Conservation (phyloP, 2,113 vertebrate species). For the Gambusia holbrooki region DNA sequence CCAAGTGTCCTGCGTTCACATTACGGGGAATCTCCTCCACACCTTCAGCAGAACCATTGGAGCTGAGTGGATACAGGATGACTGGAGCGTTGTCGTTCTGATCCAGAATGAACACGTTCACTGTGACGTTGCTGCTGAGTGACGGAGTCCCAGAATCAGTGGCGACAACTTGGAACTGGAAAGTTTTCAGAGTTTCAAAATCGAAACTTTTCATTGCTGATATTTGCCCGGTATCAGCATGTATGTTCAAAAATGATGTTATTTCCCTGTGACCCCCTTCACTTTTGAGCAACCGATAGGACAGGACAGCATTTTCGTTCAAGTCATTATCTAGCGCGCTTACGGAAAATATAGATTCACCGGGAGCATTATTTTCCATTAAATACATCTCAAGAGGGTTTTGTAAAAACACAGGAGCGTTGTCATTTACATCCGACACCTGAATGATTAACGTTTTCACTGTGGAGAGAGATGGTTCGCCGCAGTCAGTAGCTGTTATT, state of each 20-base stretch:
- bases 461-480: constrained; percentile 57
- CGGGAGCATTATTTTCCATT: constrained; percentile 63
- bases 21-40: too few species aligned
- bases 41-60: too few species aligned
- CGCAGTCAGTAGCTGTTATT: constrained; percentile 69
- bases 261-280: constrained; percentile 33
- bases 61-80: too few species aligned
- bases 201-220: constrained; percentile 64
- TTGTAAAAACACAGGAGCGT: constrained; percentile 58
- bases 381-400: constrained; percentile 58
- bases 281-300: constrained; percentile 45
- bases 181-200: constrained; percentile 63
- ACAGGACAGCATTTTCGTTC: constrained; percentile 59
- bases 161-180: constrained; percentile 51
- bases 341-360: constrained; percentile 59
- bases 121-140: too few species aligned
- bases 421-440: constrained; percentile 74
- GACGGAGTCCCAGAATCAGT: too few species aligned
- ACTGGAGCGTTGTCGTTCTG: too few species aligned
- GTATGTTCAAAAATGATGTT: constrained; percentile 59
- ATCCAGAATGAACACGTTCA: too few species aligned
- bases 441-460: constrained; percentile 59
- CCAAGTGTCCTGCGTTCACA: too few species aligned
- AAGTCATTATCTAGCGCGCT: constrained; percentile 62
- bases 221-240: constrained; percentile 60